These are phyloP conservation scores for Synergus japonicus DNA, from an alignment of 2,888 invertebrate genomes.

Conservation along the genomic window DNA sequence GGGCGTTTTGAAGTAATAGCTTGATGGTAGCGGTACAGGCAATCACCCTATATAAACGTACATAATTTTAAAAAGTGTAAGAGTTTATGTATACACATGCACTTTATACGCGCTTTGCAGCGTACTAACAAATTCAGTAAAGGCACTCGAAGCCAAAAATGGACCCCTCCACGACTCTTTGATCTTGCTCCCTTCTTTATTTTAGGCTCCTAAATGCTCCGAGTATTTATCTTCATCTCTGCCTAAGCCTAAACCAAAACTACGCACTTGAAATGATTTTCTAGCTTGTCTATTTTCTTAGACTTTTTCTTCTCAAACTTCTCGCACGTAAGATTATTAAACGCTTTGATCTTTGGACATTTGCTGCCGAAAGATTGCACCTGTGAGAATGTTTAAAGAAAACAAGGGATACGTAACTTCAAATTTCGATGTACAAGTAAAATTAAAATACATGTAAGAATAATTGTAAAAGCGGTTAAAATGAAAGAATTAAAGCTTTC, in stretches of 20 bases:
- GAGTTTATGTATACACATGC: background rate
- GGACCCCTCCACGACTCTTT: slow-evolving; percentile 6
- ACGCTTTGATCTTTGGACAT: slow-evolving; percentile 25
- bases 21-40: background rate
- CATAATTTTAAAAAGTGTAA: background rate
- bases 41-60: background rate
- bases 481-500: too few relatives aligned
- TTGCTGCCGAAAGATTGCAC: slow-evolving; percentile 13
- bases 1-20: background rate
- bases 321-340: slow-evolving; percentile 17
- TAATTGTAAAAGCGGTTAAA: background rate
- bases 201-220: background rate
- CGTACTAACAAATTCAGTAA: slow-evolving; percentile 4
- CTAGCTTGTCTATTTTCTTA: slow-evolving; percentile 22
- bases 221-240: background rate
- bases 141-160: slow-evolving; percentile 4
- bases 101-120: background rate
- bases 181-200: slow-evolving; percentile 7
- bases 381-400: slow-evolving; percentile 21
- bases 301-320: slow-evolving; percentile 1
- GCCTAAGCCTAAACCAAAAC: slow-evolving; percentile 17
- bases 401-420: slow-evolving; percentile 2
- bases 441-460: background rate
- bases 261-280: slow-evolving; percentile 34
- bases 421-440: background rate